phyloP scores from a whole-genome alignment of 2,797 vertebrate species.

The Agapornis canus region DNA sequence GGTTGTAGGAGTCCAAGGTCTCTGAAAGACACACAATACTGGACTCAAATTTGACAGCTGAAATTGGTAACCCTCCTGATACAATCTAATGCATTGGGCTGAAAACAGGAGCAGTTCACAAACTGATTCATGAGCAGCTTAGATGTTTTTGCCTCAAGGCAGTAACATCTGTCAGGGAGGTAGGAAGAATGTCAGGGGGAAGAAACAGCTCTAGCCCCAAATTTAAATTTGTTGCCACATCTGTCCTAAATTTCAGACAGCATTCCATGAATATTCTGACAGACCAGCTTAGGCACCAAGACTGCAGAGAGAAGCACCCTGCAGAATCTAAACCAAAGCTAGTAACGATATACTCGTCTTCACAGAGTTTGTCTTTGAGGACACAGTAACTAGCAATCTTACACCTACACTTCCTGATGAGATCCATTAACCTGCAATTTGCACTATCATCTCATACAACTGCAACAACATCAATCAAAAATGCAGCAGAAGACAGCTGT shows the following conservation, averaged over 20 bases:
- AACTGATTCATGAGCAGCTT: slow-evolving; percentile 27
- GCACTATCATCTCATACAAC: background rate
- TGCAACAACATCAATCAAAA: background rate
- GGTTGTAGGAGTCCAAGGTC: slow-evolving; percentile 30
- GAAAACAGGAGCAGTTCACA: slow-evolving; percentile 20
- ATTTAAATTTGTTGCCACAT: background rate
- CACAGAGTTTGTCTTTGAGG: background rate
- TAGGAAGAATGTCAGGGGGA: background rate
- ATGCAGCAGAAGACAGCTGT: background rate
- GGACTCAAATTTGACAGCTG: background rate
- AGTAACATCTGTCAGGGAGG: slow-evolving; percentile 42
- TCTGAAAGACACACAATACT: background rate
- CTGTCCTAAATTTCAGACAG: background rate
- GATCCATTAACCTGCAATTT: background rate
- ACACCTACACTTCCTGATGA: background rate
- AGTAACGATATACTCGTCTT: background rate
- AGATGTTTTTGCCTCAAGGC: slow-evolving; percentile 27
- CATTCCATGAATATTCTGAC: background rate
- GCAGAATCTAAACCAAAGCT: background rate
- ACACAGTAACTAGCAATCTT: background rate
- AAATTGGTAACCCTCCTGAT: background rate
- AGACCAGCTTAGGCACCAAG: background rate
- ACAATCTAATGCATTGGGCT: background rate
- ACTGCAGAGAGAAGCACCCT: background rate
- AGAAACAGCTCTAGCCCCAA: background rate